phyloP scores from a whole-genome alignment of 2,113 vertebrate genomes.

The Sclerurus mexicanus region DNA sequence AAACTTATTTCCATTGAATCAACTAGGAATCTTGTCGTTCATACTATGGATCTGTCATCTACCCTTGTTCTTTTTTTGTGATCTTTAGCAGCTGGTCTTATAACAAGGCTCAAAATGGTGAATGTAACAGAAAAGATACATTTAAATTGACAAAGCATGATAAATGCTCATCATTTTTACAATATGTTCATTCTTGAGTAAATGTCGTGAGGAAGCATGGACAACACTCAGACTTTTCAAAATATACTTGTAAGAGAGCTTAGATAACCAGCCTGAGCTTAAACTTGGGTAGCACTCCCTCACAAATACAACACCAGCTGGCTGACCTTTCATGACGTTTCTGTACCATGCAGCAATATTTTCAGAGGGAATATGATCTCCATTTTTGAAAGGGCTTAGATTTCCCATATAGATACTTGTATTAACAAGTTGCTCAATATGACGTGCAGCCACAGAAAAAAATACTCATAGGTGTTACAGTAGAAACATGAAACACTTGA shows the following conservation, averaged over 20 bases:
- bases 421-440: background rate
- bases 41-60: background rate
- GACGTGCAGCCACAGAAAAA: background rate
- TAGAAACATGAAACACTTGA: background rate
- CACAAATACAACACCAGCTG: background rate
- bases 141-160: background rate
- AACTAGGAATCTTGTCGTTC: background rate
- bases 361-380: background rate
- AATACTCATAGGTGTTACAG: background rate
- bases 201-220: background rate
- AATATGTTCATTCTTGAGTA: background rate
- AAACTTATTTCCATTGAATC: background rate
- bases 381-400: background rate
- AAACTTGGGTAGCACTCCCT: background rate
- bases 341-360: background rate
- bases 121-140: background rate
- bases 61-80: background rate
- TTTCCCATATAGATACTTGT: background rate
- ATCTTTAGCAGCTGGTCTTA: background rate
- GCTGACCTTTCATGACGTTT: background rate
- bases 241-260: background rate
- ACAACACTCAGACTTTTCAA: background rate
- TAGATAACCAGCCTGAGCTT: background rate
- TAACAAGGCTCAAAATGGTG: background rate
- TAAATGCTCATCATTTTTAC: background rate